Base-by-base conservation (phyloP, 2,888 invertebrate species). In the Hedychridium roseum region DNA sequence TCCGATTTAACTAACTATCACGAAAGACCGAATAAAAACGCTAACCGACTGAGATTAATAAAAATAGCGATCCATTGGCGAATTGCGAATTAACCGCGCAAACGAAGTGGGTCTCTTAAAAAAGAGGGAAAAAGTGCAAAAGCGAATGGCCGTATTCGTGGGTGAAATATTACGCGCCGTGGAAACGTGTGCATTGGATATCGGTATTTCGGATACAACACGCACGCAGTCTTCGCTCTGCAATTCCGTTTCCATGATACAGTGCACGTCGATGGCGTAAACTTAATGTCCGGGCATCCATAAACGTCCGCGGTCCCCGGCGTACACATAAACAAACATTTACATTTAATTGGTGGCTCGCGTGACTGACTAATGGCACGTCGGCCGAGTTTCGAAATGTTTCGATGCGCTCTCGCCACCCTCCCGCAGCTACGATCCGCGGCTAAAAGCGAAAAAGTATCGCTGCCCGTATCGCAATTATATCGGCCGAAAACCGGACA, bases 301-400 rank as follows among this genome's bases (percentile, higher is more conserved):
- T 76, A 76, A 76, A 74, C 67, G 75, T 74, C 75, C 65, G 56
- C 47, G 62, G 48, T 52, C 68, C 58, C 66, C 57, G 61, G 68
- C 70, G 60, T 69, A 69, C 70, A 66, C 71, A 73, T 75, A 73
- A 73, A 75, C 73, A 70, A 75, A 73, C 75, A 75, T 75, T 76
- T 73, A 67, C 74, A 73, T 75, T 74, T 76, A 76, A 75, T 76
- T 72, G 74, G 73, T 68, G 65, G 67, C 58, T 55, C 65, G 64
- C 64, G 66, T 60, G 62, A 54, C 66, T 68, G 66, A 64, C 62
- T 64, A 66, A 64, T 69, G 60, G 62, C 54, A 54, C 51, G 45
- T 40, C 59, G 62, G 62, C 57, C 68, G 64, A 68, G 60, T 65
- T 68, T 64, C 65, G 65, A 65, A 56, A 41, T 55, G 51, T 60